Conservation (phyloP, 2,113 vertebrate genomes). For the Conger conger region DNA sequence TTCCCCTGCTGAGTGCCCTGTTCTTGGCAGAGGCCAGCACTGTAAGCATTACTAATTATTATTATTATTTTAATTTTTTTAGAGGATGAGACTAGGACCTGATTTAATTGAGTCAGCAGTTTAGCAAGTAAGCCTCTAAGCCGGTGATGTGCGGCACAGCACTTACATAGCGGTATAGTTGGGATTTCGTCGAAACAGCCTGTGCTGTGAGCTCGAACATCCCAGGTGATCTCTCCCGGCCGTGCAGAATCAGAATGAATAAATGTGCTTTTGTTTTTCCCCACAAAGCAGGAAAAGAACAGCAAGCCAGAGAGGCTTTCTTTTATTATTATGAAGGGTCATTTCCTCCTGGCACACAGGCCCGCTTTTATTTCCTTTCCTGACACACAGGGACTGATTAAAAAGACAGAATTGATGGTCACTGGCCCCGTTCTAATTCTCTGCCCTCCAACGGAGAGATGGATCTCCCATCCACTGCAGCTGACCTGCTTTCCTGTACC, state of each 20-base stretch:
- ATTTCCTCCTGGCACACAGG: slow-evolving; percentile 20
- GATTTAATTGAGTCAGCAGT: background rate
- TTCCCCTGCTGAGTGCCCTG: background rate
- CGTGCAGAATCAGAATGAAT: background rate
- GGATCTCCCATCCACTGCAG: slow-evolving; percentile 22
- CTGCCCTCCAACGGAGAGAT: slow-evolving; percentile 32
- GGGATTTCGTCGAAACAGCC: background rate
- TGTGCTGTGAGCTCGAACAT: background rate
- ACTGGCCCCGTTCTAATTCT: slow-evolving; percentile 42
- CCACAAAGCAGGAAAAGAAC: slow-evolving; percentile 9
- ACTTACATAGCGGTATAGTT: background rate
- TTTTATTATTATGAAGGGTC: slow-evolving; percentile 33
- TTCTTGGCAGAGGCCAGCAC: background rate
- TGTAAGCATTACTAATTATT: background rate
- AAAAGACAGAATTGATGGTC: slow-evolving; percentile 52
- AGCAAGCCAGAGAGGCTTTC: background rate
- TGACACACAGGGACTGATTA: slow-evolving; percentile 57
- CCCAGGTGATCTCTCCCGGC: background rate
- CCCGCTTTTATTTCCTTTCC: slow-evolving; percentile 15
- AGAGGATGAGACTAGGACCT: background rate
- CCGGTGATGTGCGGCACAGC: background rate
- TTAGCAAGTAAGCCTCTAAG: background rate
- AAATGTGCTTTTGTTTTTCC: background rate
- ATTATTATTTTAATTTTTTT: background rate
- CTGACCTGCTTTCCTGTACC: slow-evolving; percentile 42